Evolutionary conservation across 2,888 invertebrate species (phyloP).

Genomic region (Eupeodes luniger): DNA sequence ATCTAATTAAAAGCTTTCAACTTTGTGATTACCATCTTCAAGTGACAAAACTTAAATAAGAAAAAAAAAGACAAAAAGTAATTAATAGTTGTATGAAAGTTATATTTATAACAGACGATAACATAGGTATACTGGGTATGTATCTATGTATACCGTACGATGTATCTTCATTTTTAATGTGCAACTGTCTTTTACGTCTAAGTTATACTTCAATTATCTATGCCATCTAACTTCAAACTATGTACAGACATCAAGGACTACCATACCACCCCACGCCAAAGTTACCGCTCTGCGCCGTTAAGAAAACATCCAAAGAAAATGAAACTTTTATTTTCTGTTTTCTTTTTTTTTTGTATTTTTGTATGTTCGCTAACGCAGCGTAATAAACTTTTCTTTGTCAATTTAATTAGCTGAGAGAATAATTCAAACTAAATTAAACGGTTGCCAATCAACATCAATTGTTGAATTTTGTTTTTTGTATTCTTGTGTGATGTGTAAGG

Average conservation of each 20-base stretch:
- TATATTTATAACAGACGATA: conserved; percentile 22
- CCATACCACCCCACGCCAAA: too few species aligned
- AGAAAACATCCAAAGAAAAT: conserved; percentile 11
- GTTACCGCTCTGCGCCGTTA: not conserved
- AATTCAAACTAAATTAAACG: conserved; percentile 61
- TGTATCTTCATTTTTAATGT: not conserved
- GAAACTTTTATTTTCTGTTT: conserved; percentile 34
- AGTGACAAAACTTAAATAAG: not conserved
- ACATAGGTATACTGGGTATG: not conserved
- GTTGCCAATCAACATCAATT: conserved; percentile 72
- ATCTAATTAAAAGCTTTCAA: conserved; percentile 22
- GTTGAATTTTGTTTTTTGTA: conserved; percentile 32
- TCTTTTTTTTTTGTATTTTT: not conserved
- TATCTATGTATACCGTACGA: too few species aligned
- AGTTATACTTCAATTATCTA: conserved; percentile 27
- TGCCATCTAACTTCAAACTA: conserved; percentile 14
- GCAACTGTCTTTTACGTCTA: conserved; percentile 23
- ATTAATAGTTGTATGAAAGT: conserved; percentile 24
- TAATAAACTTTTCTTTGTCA: conserved; percentile 62
- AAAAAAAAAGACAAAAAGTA: conserved; percentile 1
- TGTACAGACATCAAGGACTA: not conserved
- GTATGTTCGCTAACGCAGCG: conserved; percentile 16
- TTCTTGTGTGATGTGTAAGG: not conserved
- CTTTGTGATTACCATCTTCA: conserved; percentile 16
- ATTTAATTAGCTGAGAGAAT: conserved; percentile 67